Base-by-base conservation (phyloP, 2,888 invertebrate genomes). In the Epinotia nisella region DNA sequence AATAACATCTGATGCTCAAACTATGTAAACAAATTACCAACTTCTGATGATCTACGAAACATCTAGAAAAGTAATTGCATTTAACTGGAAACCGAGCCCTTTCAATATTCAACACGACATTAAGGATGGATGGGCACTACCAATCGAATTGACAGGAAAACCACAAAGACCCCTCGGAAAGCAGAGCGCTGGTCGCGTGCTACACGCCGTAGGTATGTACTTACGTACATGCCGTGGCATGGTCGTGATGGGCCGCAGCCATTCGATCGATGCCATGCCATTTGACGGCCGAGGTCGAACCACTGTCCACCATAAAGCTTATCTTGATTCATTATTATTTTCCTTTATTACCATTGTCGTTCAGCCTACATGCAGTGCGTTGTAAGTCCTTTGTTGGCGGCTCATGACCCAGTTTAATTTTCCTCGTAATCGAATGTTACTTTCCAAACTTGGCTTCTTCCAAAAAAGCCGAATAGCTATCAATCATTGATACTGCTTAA, bases 201-300 rank as follows among this genome's bases (percentile, higher is more conserved):
- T 76, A 74, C 76, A 78, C 79, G 76, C 76, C 75, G 53, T 58
- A 61, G 70, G 55, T 35, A 60, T 21, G 11, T 73, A 69, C 73
- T 21, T 56, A 68, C 51, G 39, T 66, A 66, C 60, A 56, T 62
- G 62, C 67, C 41, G n/a, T 29, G 62, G 68, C 68, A 58, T 64
- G 73, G 49, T 68, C 87, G 87, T 89, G 90, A 87, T 88, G 86
- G 83, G 80, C 83, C 83, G 78, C 85, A 85, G 83, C 84, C 85
- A 79, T 82, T 76, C 90, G 89, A 93, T 92, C 93, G 93, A 92
- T 91, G 86, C 78, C 83, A 79, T 83, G 84, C 82, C 83, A 86
- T 91, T 92, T 92, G 93, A 91, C 87, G 92, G 92, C 92, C 92
- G 93, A 93, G 92, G 93, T 91, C 92, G 92, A 81, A 85, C 87